A percentile compares a stretch with the other conserved stretches of the same genome.
phyloP scores from a whole-genome alignment of 2,797 vertebrate genomes.

The Potorous gilbertii region DNA sequence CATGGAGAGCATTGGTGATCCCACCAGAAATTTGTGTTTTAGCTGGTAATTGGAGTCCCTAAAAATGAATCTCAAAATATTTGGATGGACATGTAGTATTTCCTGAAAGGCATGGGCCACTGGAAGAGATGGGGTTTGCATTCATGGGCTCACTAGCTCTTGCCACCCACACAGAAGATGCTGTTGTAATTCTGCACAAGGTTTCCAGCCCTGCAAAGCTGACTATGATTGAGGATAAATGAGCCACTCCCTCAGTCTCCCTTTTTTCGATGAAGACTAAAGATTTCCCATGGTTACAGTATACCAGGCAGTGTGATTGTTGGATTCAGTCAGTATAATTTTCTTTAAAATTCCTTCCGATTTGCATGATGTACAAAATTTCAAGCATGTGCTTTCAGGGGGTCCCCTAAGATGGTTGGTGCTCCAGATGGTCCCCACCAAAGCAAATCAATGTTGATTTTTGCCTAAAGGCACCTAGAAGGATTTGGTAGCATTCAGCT shows the following conservation, averaged over 20 bases:
- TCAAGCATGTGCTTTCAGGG: neutral
- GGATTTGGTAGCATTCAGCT: conserved; percentile 8
- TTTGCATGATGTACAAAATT: neutral
- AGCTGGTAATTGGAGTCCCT: neutral
- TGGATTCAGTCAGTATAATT: neutral
- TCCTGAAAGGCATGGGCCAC: neutral
- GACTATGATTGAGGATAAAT: neutral
- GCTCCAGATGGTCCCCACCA: conserved; percentile 15
- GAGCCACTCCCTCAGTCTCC: neutral
- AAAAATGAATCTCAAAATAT: neutral
- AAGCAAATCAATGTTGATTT: conserved; percentile 56
- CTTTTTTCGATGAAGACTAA: neutral
- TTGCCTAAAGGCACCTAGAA: conserved; percentile 7
- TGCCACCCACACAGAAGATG: neutral
- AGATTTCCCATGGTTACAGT: conserved; percentile 1
- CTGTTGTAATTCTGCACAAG: neutral
- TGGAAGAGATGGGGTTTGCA: neutral
- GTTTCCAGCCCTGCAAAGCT: neutral
- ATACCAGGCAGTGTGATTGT: neutral
- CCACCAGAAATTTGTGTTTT: neutral
- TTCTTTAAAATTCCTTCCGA: neutral
- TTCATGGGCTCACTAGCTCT: neutral
- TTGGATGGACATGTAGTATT: neutral
- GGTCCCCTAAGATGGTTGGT: conserved; percentile 2
- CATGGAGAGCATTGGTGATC: neutral